These are phyloP conservation scores for Calidris pugnax DNA, from an alignment of 2,113 vertebrate species.

Conservation along the genomic window DNA sequence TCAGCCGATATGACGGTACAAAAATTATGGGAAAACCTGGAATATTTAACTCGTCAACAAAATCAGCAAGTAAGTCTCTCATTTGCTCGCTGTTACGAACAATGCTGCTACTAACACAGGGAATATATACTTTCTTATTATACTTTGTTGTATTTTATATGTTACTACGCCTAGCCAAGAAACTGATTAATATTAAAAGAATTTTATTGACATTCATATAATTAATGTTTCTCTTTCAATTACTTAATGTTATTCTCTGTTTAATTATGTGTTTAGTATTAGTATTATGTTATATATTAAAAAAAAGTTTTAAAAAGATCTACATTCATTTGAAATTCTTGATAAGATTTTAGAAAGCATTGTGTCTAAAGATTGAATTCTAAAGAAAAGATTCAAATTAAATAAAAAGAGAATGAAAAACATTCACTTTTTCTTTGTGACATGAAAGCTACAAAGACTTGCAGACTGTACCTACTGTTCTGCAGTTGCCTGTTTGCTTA, in stretches of 20 bases:
- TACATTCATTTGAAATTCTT: not conserved
- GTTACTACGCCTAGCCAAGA: not conserved
- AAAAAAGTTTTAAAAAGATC: not conserved
- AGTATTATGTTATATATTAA: not conserved
- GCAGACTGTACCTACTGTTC: not conserved
- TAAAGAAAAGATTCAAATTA: not conserved
- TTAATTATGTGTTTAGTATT: not conserved
- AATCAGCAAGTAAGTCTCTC: not conserved
- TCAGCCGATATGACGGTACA: fast-evolving
- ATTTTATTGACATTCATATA: not conserved
- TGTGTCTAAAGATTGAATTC: not conserved
- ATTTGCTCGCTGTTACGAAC: not conserved
- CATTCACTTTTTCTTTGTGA: fast-evolving
- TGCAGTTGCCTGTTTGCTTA: not conserved
- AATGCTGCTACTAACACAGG: not conserved
- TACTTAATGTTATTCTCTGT: not conserved
- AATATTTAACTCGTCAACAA: fast-evolving
- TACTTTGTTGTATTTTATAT: not conserved
- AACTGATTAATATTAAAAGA: not conserved
- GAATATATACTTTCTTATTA: not conserved
- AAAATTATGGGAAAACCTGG: fast-evolving
- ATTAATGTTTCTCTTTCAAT: not conserved
- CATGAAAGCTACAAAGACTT: not conserved
- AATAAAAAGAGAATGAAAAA: not conserved
- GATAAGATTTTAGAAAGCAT: not conserved